Percentiles rank a stretch among this genome's conserved stretches.
phyloP scores from a whole-genome alignment of 2,888 invertebrate genomes.

The Pristionchus maxplancki region DNA sequence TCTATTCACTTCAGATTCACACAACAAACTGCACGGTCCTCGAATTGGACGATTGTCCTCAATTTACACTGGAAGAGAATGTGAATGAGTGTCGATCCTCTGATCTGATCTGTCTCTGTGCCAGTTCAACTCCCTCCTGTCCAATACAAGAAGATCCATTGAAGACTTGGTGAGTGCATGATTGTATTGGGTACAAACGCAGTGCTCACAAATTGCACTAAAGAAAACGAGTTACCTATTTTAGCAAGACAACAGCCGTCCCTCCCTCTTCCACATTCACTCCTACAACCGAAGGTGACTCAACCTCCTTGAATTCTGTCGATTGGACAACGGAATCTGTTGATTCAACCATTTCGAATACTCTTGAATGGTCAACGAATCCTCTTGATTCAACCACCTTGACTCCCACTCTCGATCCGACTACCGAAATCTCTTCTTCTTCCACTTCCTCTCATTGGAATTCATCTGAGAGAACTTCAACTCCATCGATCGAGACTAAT shows the following conservation, averaged over 20 bases:
- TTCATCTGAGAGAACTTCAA: neutral
- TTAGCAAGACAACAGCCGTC: neutral
- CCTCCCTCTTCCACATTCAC: neutral
- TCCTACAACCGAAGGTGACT: neutral
- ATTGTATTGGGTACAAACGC: neutral
- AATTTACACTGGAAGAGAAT: neutral
- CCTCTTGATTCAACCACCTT: neutral
- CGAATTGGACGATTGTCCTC: constrained; percentile 34
- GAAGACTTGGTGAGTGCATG: neutral
- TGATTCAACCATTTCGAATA: neutral
- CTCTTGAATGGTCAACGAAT: neutral
- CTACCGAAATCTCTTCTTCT: neutral
- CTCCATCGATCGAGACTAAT: constrained; percentile 5
- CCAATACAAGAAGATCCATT: neutral
- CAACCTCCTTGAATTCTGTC: neutral
- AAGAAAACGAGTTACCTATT: neutral
- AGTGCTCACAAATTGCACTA: no score
- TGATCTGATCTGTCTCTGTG: constrained; percentile 13
- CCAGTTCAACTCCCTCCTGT: neutral
- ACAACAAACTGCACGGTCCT: neutral
- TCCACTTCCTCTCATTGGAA: neutral
- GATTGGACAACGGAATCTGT: neutral
- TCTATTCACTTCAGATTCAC: neutral
- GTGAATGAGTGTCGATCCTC: neutral
- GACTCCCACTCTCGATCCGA: neutral